A percentile compares a stretch with the other conserved stretches of the same genome.
These are phyloP conservation scores for Megamerina dolium DNA, from an alignment of 2,888 invertebrate species.

Conservation along the genomic window DNA sequence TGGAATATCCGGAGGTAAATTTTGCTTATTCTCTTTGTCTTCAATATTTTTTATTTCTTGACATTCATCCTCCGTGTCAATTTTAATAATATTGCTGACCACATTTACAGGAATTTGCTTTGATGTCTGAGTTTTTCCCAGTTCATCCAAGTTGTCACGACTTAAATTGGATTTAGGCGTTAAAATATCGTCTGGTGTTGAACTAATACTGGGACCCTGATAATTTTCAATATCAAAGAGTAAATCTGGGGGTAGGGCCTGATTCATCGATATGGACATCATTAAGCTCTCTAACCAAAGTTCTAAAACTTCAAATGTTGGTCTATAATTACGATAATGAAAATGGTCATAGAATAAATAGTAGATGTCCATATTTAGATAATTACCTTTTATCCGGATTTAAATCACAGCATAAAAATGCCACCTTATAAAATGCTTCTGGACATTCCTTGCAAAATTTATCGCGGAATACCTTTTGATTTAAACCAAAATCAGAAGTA, in stretches of 20 bases:
- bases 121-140: constrained; percentile 16
- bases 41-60: constrained; percentile 11
- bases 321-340: constrained; percentile 61
- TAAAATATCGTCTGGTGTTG: constrained; percentile 43
- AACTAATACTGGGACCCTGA: constrained; percentile 45
- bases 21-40: constrained; percentile 30
- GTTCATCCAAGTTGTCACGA: constrained; percentile 40
- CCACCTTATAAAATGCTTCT: constrained; percentile 79
- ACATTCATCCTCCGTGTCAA: neutral
- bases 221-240: constrained; percentile 72
- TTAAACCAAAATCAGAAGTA: constrained; percentile 85
- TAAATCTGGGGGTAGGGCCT: constrained; percentile 60
- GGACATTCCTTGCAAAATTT: constrained; percentile 80
- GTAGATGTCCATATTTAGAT: constrained; percentile 1
- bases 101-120: constrained; percentile 11
- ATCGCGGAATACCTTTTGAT: constrained; percentile 77
- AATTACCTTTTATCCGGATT: constrained; percentile 78
- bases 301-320: constrained; percentile 83
- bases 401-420: constrained; percentile 84
- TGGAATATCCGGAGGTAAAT: constrained; percentile 40
- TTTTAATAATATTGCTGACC: neutral
- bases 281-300: constrained; percentile 80
- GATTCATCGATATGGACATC: constrained; percentile 63
- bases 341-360: neutral
- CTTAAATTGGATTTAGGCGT: constrained; percentile 47